Conservation (phyloP, 2,888 invertebrate genomes). For the Capitulum mitella region DNA sequence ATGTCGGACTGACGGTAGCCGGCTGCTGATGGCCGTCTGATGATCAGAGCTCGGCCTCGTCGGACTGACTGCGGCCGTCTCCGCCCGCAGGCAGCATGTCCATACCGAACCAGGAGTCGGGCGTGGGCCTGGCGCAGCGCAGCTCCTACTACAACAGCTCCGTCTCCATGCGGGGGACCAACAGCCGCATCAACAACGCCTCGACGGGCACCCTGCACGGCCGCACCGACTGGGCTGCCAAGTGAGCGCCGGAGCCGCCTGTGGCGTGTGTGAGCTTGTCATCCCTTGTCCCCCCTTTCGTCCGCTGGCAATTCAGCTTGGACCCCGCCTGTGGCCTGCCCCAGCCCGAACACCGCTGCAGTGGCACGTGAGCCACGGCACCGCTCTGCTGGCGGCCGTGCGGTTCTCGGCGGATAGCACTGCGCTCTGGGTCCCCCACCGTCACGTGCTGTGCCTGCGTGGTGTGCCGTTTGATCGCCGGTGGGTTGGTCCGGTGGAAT, state of each 20-base stretch:
- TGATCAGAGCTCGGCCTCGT: too few relatives aligned
- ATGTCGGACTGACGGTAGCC: too few relatives aligned
- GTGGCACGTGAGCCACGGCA: too few relatives aligned
- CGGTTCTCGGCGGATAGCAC: too few relatives aligned
- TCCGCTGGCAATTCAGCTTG: too few relatives aligned
- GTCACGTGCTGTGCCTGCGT: too few relatives aligned
- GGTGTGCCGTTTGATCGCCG: neutral
- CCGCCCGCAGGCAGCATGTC: neutral
- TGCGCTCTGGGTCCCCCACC: too few relatives aligned
- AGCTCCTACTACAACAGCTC: constrained; percentile 29
- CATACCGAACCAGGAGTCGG: neutral
- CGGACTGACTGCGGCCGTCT: constrained; percentile 32
- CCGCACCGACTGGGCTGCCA: neutral
- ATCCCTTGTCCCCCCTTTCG: constrained; percentile 28
- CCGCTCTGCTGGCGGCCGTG: too few relatives aligned
- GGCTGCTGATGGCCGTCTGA: too few relatives aligned
- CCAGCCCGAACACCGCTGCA: too few relatives aligned
- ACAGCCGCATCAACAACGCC: constrained; percentile 21
- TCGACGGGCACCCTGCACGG: constrained; percentile 25
- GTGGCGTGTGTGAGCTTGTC: neutral
- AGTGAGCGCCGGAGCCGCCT: neutral
- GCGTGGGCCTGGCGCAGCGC: constrained; percentile 27
- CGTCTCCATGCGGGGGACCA: constrained; percentile 22
- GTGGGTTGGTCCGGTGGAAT: too few relatives aligned
- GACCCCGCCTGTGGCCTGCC: too few relatives aligned